Conservation (phyloP, 2,888 invertebrate genomes). For the Laspeyria flexula region DNA sequence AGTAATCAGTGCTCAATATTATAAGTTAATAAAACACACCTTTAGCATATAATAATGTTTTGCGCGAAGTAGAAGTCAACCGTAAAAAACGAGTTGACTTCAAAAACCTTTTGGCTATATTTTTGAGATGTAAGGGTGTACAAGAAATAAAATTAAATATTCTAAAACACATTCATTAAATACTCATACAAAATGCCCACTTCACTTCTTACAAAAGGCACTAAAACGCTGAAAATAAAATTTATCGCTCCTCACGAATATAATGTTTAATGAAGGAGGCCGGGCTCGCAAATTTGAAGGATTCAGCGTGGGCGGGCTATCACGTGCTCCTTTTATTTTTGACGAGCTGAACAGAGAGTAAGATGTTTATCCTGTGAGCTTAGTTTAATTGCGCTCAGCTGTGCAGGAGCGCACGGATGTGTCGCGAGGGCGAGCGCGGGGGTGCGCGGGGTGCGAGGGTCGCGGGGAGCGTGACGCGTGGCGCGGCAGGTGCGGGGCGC, state of each 20-base stretch:
- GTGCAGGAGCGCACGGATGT: constrained; percentile 53
- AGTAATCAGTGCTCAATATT: too few relatives aligned
- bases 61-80: too few relatives aligned
- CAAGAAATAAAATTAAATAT: not conserved
- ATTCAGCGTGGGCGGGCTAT: not conserved
- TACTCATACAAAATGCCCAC: constrained; percentile 9
- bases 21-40: too few relatives aligned
- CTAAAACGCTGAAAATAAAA: constrained; percentile 17
- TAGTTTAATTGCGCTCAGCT: constrained; percentile 48
- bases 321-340: constrained; percentile 14
- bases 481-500: constrained; percentile 45
- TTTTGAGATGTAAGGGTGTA: not conserved
- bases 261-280: constrained; percentile 19
- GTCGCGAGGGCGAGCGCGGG: constrained; percentile 44
- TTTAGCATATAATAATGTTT: too few relatives aligned
- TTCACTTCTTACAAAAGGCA: constrained; percentile 13
- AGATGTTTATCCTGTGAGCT: constrained; percentile 27
- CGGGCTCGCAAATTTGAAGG: constrained; percentile 10
- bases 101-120: not conserved
- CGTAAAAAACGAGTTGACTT: too few relatives aligned
- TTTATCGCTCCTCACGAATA: constrained; percentile 26
- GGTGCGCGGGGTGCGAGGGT: constrained; percentile 27
- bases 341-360: constrained; percentile 6
- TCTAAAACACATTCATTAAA: not conserved
- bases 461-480: constrained; percentile 32